phyloP scores from a whole-genome alignment of 2,113 vertebrate species.

The Mustela lutreola region DNA sequence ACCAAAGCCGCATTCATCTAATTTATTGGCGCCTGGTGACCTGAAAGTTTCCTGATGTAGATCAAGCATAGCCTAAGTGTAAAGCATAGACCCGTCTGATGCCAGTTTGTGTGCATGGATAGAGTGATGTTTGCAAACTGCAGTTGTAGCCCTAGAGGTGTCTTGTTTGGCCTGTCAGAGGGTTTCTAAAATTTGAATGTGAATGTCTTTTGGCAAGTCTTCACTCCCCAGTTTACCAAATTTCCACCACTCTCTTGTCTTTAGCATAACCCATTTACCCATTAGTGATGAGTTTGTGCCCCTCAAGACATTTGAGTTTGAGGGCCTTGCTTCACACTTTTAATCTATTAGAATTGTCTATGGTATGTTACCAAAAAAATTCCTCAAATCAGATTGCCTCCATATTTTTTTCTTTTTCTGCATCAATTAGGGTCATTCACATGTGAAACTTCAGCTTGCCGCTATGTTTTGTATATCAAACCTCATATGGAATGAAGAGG shows the following conservation, averaged over 20 bases:
- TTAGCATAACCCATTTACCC: background rate
- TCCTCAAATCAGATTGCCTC: slow-evolving; percentile 31
- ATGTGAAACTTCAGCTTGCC: slow-evolving; percentile 97
- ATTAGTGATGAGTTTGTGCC: background rate
- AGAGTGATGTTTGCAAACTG: background rate
- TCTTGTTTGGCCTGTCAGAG: background rate
- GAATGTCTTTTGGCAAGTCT: background rate
- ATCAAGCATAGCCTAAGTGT: background rate
- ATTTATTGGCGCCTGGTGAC: background rate
- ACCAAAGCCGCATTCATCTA: background rate
- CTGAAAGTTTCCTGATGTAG: background rate
- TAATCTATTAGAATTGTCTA: background rate
- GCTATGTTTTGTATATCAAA: slow-evolving; percentile 99
- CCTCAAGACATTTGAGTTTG: background rate
- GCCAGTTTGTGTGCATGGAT: background rate
- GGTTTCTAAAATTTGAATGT: background rate
- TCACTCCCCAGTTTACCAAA: background rate
- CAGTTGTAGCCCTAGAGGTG: background rate
- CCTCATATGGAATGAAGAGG: slow-evolving; percentile 99
- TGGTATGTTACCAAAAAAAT: background rate
- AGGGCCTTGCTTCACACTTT: background rate
- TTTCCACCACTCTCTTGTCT: background rate
- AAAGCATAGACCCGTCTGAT: background rate
- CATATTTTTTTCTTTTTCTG: slow-evolving; percentile 68
- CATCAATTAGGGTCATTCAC: slow-evolving; percentile 94